Evolutionary conservation across 2,113 vertebrate species (phyloP).

Genomic region (Pontoporia blainvillei): DNA sequence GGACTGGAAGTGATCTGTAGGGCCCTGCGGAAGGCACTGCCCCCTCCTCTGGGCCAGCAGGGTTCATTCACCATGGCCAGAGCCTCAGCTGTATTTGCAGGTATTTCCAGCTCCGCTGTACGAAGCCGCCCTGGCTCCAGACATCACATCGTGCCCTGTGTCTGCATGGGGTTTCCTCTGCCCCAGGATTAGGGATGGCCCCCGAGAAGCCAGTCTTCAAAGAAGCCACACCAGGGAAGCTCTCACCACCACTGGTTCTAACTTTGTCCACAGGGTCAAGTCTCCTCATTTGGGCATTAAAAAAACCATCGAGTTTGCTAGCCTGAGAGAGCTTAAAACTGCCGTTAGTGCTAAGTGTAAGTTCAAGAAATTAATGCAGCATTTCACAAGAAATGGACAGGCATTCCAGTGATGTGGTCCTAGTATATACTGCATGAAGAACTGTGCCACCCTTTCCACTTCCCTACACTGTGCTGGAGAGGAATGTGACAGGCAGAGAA

Average conservation of each 20-base stretch:
- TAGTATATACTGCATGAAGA: not conserved
- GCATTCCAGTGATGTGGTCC: not conserved
- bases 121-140: not conserved
- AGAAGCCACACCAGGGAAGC: not conserved
- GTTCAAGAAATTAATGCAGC: not conserved
- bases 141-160: not conserved
- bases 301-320: not conserved
- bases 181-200: not conserved
- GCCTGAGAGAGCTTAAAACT: not conserved
- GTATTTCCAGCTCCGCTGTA: not conserved
- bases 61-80: fast-evolving
- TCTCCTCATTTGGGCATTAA: not conserved
- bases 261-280: not conserved
- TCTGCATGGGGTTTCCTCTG: not conserved
- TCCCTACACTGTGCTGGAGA: not conserved
- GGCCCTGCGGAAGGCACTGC: not conserved
- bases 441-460: not conserved
- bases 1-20: not conserved
- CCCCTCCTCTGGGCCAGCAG: not conserved
- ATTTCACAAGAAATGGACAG: not conserved
- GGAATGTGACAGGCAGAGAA: not conserved
- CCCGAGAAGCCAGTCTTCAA: not conserved
- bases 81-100: not conserved
- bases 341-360: not conserved
- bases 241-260: not conserved